Evolutionary conservation across 2,888 invertebrate species (phyloP), one percentile per base, ranked within the genome.

Genomic region (Dryomyza anilis): DNA sequence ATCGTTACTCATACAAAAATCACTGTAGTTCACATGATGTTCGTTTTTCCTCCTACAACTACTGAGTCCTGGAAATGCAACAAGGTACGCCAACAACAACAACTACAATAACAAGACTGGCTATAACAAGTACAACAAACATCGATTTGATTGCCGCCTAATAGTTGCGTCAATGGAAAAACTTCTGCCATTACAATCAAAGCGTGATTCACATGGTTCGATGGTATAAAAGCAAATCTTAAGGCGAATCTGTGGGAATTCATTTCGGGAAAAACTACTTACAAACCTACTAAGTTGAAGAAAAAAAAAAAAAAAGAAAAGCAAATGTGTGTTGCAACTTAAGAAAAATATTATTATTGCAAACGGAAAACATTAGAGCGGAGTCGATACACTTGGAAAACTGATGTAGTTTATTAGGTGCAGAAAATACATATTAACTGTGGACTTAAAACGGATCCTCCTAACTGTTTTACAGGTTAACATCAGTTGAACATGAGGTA

Each of bases 151-250:
- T 72, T 72, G 70, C 70, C 61, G 61, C 69, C 71, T 71, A 72
- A 71, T 72, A 70, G 72, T 69, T 69, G 69, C 69, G 70, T 72
- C 72, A 72, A 71, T 71, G 70, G 69, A 60, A 70, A 72, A 72
- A 72, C 72, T 72, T 72, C 66, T 67, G 48, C 70, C 72, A 71
- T 72, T 70, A 69, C 69, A 23, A 59, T 30, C 25, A 10, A 45
- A 50, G 45, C 48, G 59, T 53, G 61, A 52, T 63, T 69, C 63
- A 65, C 67, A 61, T 45, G 16, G 10, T 29, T 29, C 16, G 45
- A 62, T 36, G 12, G 39, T 14, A 30, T 25, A 12, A 36, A 46
- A 61, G 64, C 66, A 69, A 67, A 64, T 36, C 66, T 21, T 27
- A 10, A 27, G 27, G 50, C 64, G 64, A 58, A 57, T 55, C 52